Percentiles rank a stretch among this genome's conserved stretches.
Evolutionary conservation across 2,113 vertebrate species (phyloP).

Genomic region (Spilogale gracilis): DNA sequence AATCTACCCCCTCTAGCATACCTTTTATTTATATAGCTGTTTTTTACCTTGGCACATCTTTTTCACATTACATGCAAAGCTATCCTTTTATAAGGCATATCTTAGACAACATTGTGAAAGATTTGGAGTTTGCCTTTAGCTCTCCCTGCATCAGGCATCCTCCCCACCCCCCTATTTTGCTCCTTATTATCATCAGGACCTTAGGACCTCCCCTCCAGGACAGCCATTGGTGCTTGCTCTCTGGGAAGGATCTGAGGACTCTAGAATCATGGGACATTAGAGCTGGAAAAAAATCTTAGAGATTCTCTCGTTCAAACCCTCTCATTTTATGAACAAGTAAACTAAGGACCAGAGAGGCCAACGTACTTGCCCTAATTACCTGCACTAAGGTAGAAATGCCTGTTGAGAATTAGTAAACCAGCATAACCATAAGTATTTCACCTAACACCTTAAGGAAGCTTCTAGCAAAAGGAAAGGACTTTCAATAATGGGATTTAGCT

Average conservation of each 20-base stretch:
- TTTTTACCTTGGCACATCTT: background rate
- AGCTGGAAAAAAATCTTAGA: background rate
- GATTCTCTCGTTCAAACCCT: background rate
- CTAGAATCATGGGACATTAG: background rate
- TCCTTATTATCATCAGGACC: background rate
- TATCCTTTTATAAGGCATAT: background rate
- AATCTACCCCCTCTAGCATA: background rate
- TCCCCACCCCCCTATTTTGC: background rate
- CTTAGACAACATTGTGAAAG: background rate
- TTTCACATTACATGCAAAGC: background rate
- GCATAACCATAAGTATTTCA: background rate
- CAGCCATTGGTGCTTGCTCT: background rate
- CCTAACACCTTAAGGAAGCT: background rate
- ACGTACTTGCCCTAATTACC: background rate
- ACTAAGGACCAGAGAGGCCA: background rate
- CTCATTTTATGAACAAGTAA: background rate
- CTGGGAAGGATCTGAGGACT: background rate
- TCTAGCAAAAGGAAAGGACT: background rate
- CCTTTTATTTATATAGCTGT: background rate
- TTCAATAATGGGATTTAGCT: background rate
- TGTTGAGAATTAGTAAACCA: background rate
- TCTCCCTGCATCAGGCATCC: background rate
- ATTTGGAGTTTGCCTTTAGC: background rate
- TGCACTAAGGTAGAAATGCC: background rate
- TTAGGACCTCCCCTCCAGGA: background rate